Evolutionary conservation across 1,140 invertebrate species (phyloP), one percentile per base, ranked within the genome.

Genomic region (Drosophila asahinai): DNA sequence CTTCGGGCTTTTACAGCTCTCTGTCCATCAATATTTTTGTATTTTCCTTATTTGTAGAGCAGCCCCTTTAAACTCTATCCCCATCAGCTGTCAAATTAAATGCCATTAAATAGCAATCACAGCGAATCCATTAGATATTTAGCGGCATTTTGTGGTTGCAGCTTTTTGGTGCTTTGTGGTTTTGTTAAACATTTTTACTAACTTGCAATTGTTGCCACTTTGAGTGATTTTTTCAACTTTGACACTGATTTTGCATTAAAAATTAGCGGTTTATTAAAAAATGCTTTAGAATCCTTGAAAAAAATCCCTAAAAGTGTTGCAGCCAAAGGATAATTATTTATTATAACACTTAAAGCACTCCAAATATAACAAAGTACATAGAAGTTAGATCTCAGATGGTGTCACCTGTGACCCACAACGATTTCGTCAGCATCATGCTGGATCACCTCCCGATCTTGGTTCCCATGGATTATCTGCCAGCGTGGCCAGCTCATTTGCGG

Each of bases 381-480:
- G 36, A 17, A 33, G 25, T 36, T 51, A 14, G 3, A 68, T 1
- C 22, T 19, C 3, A 22, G 40, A 57, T 36, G 25, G 27, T 11
- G 22, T 61, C 36, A 42, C 57, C 14, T 55, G 33, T n/a, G 45
- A 52, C 59, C 15, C 30, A 62, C 22, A 62, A 42, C 25, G 36
- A 15, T 40, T 64, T 43, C 14, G 1, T 64, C 12, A 40, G 49
- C 45, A 15, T 17, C 22, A 27, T 45, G 22, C 9, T n/a, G 9
- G 9, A 19, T 52, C 38, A 42, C 17, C 14, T 48, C 9, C 22
- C 22, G 11, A 72, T 60, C 70, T 52, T 27, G 19, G 30, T 60
- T 60, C 54, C 38, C 66, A 72, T 19, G 48, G 70, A 76, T 86
- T 86, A 86, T 86, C 80, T 77, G 76, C 65, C 61, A 63, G 47